phyloP scores from a whole-genome alignment of 2,113 vertebrate genomes.

The Gorsachius goisagi region DNA sequence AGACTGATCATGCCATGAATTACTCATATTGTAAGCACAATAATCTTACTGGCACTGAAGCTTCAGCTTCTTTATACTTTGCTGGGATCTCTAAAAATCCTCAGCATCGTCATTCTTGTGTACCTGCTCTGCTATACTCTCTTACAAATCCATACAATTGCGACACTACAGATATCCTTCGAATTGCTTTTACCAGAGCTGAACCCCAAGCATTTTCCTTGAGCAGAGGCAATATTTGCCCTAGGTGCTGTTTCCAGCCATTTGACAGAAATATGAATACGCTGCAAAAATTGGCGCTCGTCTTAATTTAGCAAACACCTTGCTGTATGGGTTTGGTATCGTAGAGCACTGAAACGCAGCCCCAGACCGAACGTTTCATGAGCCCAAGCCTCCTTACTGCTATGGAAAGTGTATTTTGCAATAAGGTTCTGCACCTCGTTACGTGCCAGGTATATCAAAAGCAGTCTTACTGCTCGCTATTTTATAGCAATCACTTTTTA shows the following conservation, averaged over 20 bases:
- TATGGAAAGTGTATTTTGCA: not conserved
- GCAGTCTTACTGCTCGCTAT: not conserved
- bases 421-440: not conserved
- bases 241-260: not conserved
- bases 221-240: not conserved
- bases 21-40: not conserved
- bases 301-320: not conserved
- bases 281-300: not conserved
- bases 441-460: not conserved
- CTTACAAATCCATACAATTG: not conserved
- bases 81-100: not conserved
- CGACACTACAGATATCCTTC: not conserved
- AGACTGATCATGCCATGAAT: not conserved
- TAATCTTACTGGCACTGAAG: not conserved
- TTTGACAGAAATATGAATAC: not conserved
- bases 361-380: not conserved
- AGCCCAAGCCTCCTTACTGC: not conserved
- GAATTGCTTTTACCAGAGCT: not conserved
- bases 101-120: not conserved
- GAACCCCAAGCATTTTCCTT: not conserved
- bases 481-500: not conserved
- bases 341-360: not conserved
- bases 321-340: not conserved
- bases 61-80: not conserved
- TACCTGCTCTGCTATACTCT: not conserved